Evolutionary conservation across 2,888 invertebrate species (phyloP), one percentile per base, ranked within the genome.

Genomic region (Magallana nippona): DNA sequence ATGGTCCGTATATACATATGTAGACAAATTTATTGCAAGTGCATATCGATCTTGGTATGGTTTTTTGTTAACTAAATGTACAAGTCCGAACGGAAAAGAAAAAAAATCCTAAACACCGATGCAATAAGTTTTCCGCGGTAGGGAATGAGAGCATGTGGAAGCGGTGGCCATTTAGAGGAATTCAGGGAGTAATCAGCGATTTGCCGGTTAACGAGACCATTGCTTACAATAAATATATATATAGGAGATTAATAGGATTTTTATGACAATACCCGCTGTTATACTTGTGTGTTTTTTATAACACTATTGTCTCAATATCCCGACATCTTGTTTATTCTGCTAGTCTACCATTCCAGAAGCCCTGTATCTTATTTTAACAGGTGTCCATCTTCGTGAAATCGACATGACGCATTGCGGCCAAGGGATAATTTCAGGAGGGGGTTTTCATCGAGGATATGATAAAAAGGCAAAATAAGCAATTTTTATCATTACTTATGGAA

Each of bases 301-400:
- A 71, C 71, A 27, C 32, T 71, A 71, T 71, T 71, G 71, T 71
- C 27, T 27, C 13, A 71, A 13, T 71, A 71, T 27, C 71, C 32
- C 22, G 22, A 71, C 15, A 71, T 11, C 27, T 27, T 71, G 71
- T 71, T 71, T 71, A 71, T 71, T 13, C 71, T 71, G 13, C 71
- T 71, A 22, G 15, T 22, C 15, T 5, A 71, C 71, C 71, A 71
- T 71, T 13, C 71, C 71, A 5, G 32, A 22, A 71, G 19, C 60
- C n/a, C 60, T 17, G n/a, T 60, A 17, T 71, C 71, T 19, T 71
- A 71, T 27, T 71, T 71, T 27, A 71, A 71, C 71, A 71, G 71
- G 71, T 71, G 71, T 71, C 71, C 71, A 71, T 19, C 71, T 71
- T 71, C 71, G 22, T 27, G 71, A 71, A 71, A 71, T 63, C 22